Conservation (phyloP, 2,797 vertebrate species). For the Heteromormyrus szaboi region DNA sequence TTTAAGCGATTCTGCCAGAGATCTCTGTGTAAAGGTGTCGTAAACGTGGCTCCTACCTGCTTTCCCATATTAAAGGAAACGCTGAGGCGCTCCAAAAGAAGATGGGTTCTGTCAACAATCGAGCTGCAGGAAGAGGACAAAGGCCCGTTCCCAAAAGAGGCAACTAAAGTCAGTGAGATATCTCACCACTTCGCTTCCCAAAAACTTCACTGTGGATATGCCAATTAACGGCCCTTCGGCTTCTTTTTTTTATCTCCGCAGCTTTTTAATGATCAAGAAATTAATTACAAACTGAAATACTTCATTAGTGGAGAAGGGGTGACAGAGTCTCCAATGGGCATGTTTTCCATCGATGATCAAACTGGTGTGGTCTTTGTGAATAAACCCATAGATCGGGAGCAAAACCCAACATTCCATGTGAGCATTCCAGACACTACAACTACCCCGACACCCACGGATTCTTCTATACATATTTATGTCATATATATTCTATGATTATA, state of each 20-base stretch:
- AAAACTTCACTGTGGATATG: neutral
- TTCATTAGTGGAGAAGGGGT: conserved; percentile 62
- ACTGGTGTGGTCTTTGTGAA: conserved; percentile 45
- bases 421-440: conserved; percentile 23
- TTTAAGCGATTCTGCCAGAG: neutral
- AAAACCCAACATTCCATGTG: conserved; percentile 49
- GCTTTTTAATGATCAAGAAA: conserved; percentile 60
- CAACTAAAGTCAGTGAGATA: conserved; percentile 46
- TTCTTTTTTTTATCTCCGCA: conserved; percentile 29
- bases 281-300: conserved; percentile 33
- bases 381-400: conserved; percentile 61
- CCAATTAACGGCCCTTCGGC: neutral
- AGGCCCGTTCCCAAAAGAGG: conserved; percentile 53
- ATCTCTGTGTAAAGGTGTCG: neutral
- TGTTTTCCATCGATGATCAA: conserved; percentile 57
- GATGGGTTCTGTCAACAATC: conserved; percentile 74
- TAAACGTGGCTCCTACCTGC: neutral
- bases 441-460: neutral
- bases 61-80: conserved; percentile 45
- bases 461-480: neutral
- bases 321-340: conserved; percentile 36
- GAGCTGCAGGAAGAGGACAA: conserved; percentile 64
- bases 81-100: conserved; percentile 62
- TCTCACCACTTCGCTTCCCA: no score
- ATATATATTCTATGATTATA: neutral